Base-by-base conservation (phyloP, 2,888 invertebrate species). In the Arrhopalites spinosus region DNA sequence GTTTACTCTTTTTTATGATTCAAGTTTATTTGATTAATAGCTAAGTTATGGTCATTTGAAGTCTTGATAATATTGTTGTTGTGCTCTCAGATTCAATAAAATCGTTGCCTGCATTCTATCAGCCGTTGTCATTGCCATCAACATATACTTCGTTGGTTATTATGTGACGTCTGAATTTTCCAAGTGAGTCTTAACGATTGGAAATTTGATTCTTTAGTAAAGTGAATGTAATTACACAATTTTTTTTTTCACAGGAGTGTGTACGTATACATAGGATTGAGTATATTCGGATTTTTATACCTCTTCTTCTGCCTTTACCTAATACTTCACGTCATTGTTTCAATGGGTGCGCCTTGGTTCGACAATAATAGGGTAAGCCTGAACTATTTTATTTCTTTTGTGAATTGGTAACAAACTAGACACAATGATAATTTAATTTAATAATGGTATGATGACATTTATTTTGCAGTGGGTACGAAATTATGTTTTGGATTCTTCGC, bases 241-340 rank as follows among this genome's bases (percentile, higher is more conserved):
- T n/a, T n/a, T 11, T 50, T 25, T 68, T 20, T 25, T 50, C 47
- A 11, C 5, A 20, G 30, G 36, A 30, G 56, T 30, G 30, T 59
- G 15, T 53, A 13, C 25, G 83, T 87, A 0, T 86, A 86, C 74
- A 77, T 86, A 0, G 83, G 82, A 25, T 80, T 89, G 3, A 86
- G 88, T 27, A 83, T 92, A 63, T 88, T 90, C 81, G 89, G 90
- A 11, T 82, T 89, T 69, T 84, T 90, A 43, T 95, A 95, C 86
- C 85, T 94, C 61, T 79, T 88, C 1, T 93, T 94, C 85, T 91
- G 92, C 83, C 81, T 89, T 13, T 94, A 94, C 85, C 87, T 94
- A 84, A 89, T 91, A 79, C 87, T 92, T 84, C 91, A 92, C 84
- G 90, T 91, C 89, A 87, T 88, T 66, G 88, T 90, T 66, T 89